Conservation (phyloP, 2,113 vertebrate species). For the Lophotis ruficrista region DNA sequence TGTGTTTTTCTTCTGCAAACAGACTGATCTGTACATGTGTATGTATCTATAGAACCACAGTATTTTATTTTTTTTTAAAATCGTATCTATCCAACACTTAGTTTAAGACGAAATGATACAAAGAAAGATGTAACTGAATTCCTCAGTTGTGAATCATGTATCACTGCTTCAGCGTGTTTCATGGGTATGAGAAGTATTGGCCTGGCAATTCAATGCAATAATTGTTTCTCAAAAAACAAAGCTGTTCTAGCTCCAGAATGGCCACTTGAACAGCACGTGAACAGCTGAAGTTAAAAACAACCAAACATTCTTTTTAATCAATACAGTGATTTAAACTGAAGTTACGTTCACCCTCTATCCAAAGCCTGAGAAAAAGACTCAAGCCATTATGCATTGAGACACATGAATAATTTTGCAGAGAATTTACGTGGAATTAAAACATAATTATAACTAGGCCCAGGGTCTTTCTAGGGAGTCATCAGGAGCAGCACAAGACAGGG, state of each 20-base stretch:
- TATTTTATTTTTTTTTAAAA: neutral
- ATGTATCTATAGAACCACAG: neutral
- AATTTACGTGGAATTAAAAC: neutral
- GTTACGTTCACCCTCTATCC: neutral
- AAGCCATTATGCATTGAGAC: neutral
- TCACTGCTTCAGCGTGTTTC: neutral
- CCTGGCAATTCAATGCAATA: neutral
- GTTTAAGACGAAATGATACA: neutral
- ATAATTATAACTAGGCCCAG: neutral
- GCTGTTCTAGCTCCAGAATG: neutral
- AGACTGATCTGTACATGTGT: neutral
- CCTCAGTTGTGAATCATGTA: neutral
- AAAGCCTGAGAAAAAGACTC: neutral
- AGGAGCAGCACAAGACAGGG: neutral
- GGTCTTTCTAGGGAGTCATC: neutral
- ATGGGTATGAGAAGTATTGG: rapidly evolving
- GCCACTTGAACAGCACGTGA: neutral
- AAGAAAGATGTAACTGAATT: neutral
- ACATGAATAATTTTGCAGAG: neutral
- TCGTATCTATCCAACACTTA: neutral
- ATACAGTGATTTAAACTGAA: neutral
- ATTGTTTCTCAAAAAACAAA: neutral
- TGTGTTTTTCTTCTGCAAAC: neutral
- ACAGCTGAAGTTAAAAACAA: neutral
- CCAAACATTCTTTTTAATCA: neutral